These are phyloP conservation scores for Eublepharis macularius DNA, from an alignment of 2,113 vertebrate species.

Conservation along the genomic window DNA sequence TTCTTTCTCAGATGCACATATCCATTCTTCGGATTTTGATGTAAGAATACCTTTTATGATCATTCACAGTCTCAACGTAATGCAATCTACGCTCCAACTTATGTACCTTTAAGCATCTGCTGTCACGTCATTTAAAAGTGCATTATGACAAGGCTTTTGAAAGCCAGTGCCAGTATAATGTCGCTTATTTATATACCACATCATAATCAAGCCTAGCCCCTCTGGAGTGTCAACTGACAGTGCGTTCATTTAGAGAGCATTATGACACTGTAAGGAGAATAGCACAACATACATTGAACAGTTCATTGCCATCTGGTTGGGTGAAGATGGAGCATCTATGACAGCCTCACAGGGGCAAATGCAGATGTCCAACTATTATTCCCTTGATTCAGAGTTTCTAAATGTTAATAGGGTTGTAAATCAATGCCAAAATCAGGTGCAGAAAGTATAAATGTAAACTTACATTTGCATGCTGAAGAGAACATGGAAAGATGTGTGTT, in stretches of 20 bases:
- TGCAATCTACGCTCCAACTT: background rate
- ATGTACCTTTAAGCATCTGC: background rate
- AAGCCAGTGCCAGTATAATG: background rate
- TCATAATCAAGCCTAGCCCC: background rate
- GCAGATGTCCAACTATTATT: constrained; percentile 59
- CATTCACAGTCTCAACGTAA: background rate
- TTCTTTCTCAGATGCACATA: background rate
- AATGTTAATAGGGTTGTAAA: constrained; percentile 61
- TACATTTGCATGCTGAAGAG: constrained; percentile 21
- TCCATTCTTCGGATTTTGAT: background rate
- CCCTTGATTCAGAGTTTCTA: constrained; percentile 41
- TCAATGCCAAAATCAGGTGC: constrained; percentile 34
- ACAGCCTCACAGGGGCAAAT: constrained; percentile 45
- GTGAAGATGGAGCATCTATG: constrained; percentile 14
- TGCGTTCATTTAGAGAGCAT: background rate
- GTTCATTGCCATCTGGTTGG: constrained; percentile 26
- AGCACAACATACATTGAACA: constrained; percentile 2
- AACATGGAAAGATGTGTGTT: background rate
- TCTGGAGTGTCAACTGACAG: background rate
- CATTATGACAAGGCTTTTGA: background rate
- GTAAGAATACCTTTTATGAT: background rate
- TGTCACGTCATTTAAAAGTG: background rate
- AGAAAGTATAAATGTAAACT: constrained; percentile 26
- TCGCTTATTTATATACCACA: background rate
- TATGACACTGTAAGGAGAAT: background rate